Conservation (phyloP, 2,888 invertebrate genomes). For the Hemistola chrysoprasaria region DNA sequence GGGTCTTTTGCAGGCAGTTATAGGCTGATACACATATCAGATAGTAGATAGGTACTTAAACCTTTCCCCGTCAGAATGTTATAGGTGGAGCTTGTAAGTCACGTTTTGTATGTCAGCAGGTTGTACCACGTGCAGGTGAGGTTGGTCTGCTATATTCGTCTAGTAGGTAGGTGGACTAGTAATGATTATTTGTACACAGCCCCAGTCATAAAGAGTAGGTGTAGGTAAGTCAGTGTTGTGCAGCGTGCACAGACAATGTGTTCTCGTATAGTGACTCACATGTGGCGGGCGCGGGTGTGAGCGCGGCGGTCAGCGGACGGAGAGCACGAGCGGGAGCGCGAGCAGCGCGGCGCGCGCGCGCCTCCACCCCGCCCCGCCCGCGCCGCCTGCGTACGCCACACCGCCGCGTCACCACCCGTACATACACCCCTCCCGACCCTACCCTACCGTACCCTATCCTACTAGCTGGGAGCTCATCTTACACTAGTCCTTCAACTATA, state of each 20-base stretch:
- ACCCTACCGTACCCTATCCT: conserved; percentile 18
- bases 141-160: too few species aligned
- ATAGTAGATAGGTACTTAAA: too few species aligned
- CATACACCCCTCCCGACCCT: too few species aligned
- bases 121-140: too few species aligned
- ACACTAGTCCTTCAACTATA: too few species aligned
- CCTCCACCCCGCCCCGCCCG: conserved; percentile 65
- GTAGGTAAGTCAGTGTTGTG: conserved; percentile 7
- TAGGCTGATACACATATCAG: too few species aligned
- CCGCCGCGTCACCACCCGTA: conserved; percentile 34
- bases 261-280: conserved; percentile 58
- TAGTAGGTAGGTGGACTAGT: too few species aligned
- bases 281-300: conserved; percentile 74
- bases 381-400: conserved; percentile 69
- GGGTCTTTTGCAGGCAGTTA: too few species aligned
- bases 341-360: conserved; percentile 57
- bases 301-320: conserved; percentile 71
- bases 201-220: conserved; percentile 8
- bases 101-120: too few species aligned
- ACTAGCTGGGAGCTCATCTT: too few species aligned
- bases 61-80: too few species aligned
- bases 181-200: conserved; percentile 16
- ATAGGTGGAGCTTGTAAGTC: too few species aligned
- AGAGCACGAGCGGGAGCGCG: conserved; percentile 66
- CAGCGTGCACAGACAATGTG: background rate